Conservation (phyloP, 2,113 vertebrate genomes). For the Myocastor coypus region DNA sequence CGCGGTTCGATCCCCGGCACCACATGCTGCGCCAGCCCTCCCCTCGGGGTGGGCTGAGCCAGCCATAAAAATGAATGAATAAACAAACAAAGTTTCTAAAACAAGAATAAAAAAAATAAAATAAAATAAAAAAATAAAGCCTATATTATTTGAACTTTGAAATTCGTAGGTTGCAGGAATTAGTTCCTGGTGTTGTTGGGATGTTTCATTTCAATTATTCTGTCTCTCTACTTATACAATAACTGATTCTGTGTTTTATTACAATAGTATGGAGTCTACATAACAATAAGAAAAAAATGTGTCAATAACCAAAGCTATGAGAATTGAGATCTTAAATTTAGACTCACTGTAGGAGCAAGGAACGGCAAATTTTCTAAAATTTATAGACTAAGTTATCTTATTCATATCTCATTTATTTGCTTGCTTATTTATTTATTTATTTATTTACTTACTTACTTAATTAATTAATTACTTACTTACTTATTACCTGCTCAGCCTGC, state of each 20-base stretch:
- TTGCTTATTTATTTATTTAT: too few relatives aligned
- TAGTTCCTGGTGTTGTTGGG: neutral
- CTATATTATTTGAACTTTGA: constrained; percentile 15
- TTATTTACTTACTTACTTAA: too few relatives aligned
- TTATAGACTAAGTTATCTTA: constrained; percentile 31
- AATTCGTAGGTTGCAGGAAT: neutral
- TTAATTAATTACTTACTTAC: too few relatives aligned
- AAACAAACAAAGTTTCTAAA: too few relatives aligned
- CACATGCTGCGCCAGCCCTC: too few relatives aligned
- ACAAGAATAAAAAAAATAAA: too few relatives aligned
- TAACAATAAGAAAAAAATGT: neutral
- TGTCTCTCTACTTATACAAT: neutral
- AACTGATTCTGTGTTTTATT: neutral
- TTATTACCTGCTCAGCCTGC: too few relatives aligned
- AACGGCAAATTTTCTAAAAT: constrained; percentile 20
- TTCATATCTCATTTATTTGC: too few relatives aligned
- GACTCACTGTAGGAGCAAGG: neutral
- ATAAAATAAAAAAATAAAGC: too few relatives aligned
- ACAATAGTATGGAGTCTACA: neutral
- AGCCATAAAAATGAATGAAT: too few relatives aligned
- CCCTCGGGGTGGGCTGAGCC: too few relatives aligned
- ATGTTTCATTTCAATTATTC: neutral
- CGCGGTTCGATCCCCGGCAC: too few relatives aligned
- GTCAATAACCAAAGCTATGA: neutral
- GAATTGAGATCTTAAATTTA: constrained; percentile 26